Conservation (phyloP, 2,888 invertebrate genomes). For the Vandiemenella viatica region DNA sequence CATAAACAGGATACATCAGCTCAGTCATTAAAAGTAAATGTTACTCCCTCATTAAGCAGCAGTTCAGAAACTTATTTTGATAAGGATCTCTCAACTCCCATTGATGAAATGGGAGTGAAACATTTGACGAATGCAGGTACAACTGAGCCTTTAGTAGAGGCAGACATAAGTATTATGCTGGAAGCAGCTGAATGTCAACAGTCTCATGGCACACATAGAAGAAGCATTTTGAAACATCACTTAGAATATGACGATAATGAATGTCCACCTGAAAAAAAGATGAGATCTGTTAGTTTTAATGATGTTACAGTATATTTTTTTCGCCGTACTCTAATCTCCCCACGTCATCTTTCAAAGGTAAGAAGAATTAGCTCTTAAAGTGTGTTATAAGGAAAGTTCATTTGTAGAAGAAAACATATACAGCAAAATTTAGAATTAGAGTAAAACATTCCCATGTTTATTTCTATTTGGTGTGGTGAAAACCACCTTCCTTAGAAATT, state of each 20-base stretch:
- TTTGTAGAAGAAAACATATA: too few species aligned
- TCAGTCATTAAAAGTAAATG: neutral
- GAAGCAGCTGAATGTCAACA: neutral
- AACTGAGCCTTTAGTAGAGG: neutral
- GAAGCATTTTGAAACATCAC: slow-evolving; percentile 54
- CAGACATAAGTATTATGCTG: slow-evolving; percentile 6
- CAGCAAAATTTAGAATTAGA: too few species aligned
- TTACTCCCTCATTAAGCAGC: neutral
- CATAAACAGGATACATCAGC: neutral
- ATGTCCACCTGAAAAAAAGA: slow-evolving; percentile 34
- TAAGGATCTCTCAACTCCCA: neutral
- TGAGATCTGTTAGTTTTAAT: slow-evolving; percentile 74
- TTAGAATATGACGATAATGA: slow-evolving; percentile 25
- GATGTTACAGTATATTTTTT: slow-evolving; percentile 91
- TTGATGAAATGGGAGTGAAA: neutral
- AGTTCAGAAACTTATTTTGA: neutral
- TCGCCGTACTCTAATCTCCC: slow-evolving; percentile 79
- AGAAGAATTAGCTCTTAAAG: slow-evolving; percentile 9
- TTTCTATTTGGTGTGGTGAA: too few species aligned
- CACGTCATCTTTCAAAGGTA: slow-evolving; percentile 66
- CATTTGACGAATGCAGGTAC: neutral
- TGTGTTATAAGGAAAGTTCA: too few species aligned
- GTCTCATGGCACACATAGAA: slow-evolving; percentile 23
- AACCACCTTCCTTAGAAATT: too few species aligned
- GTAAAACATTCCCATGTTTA: too few species aligned